These are phyloP conservation scores for Paguma larvata DNA, from an alignment of 2,797 vertebrate species.

Conservation along the genomic window DNA sequence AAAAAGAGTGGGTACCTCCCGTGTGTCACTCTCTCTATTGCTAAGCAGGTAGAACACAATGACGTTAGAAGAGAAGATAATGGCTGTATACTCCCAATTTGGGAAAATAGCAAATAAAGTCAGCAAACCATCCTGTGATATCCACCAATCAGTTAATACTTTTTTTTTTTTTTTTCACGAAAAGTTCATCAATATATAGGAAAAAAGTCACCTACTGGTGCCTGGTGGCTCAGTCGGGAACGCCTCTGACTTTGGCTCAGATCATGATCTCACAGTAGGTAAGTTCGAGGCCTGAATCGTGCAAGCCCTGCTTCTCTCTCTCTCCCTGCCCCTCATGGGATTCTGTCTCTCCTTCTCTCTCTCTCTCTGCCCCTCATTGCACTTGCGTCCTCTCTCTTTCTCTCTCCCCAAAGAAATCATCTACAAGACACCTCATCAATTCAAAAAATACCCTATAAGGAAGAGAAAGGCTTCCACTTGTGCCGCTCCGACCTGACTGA, in stretches of 20 bases:
- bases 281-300: no score
- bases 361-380: no score
- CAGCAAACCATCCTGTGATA: not conserved
- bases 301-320: no score
- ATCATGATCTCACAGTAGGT: no score
- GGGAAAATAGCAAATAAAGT: not conserved
- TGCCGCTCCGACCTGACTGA: not conserved
- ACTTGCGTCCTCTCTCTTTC: no score
- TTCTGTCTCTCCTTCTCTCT: no score
- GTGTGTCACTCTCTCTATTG: not conserved
- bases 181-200: not conserved
- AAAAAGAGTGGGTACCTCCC: not conserved
- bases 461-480: not conserved
- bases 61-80: not conserved
- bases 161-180: constrained; percentile 29
- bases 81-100: not conserved
- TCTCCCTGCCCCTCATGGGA: no score
- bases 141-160: not conserved
- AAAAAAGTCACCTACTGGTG: not conserved
- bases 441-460: not conserved
- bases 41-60: not conserved
- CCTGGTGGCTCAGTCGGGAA: no score
- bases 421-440: not conserved
- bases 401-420: not conserved
- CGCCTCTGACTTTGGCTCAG: no score